Conservation (phyloP, 2,888 invertebrate genomes). For the Ametastegia equiseti region DNA sequence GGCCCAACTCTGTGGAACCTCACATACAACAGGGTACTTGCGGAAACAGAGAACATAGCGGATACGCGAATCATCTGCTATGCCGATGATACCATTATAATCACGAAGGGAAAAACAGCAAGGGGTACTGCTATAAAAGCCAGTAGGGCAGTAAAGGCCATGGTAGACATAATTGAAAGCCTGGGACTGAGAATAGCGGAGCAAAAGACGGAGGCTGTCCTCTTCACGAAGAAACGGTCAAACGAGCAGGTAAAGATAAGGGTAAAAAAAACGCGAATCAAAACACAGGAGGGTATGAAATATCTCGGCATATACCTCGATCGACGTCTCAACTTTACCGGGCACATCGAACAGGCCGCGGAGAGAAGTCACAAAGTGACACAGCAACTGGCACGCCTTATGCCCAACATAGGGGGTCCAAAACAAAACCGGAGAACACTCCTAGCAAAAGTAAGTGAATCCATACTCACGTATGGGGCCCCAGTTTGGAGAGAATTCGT, state of each 20-base stretch:
- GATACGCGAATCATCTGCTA: background rate
- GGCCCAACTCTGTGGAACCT: background rate
- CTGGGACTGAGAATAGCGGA: background rate
- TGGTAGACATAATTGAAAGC: background rate
- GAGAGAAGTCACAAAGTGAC: background rate
- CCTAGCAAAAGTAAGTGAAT: background rate
- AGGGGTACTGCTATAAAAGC: background rate
- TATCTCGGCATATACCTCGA: no score
- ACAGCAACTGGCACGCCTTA: no score
- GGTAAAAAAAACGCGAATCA: background rate
- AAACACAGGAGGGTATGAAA: no score
- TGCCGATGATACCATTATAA: background rate
- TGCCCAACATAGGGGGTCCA: no score
- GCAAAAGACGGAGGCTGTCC: background rate
- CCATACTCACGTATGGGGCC: background rate
- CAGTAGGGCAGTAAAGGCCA: background rate
- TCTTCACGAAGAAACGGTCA: background rate
- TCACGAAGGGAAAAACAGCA: background rate
- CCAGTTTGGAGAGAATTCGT: background rate
- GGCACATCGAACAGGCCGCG: background rate
- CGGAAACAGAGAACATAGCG: background rate
- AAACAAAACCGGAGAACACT: background rate
- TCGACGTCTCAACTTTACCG: background rate
- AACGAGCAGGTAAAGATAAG: background rate
- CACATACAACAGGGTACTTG: background rate